Percentiles rank a stretch among this genome's conserved stretches.
phyloP scores from a whole-genome alignment of 2,113 vertebrate genomes.

The Jaculus jaculus region DNA sequence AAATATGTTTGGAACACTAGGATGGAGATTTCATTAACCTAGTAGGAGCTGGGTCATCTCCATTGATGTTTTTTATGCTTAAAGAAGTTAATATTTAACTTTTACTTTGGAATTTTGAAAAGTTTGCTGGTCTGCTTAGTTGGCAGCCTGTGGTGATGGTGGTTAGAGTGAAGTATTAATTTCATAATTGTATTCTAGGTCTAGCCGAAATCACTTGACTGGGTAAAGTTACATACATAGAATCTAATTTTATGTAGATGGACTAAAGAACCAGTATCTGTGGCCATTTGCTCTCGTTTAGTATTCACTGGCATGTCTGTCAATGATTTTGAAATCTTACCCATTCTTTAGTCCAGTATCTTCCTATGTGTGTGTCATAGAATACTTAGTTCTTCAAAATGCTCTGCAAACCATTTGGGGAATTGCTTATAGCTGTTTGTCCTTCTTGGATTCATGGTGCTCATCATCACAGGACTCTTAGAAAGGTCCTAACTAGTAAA shows the following conservation, averaged over 20 bases:
- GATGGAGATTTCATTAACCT: conserved; percentile 13
- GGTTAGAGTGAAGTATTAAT: background rate
- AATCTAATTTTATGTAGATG: conserved; percentile 31
- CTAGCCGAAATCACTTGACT: conserved; percentile 10
- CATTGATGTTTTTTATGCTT: conserved; percentile 39
- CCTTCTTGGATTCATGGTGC: conserved; percentile 23
- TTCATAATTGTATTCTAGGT: background rate
- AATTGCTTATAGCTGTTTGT: conserved; percentile 12
- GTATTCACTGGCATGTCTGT: conserved; percentile 17
- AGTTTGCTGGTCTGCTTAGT: conserved; percentile 40
- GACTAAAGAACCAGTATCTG: conserved; percentile 34
- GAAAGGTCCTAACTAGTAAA: conserved; percentile 25
- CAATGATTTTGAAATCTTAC: conserved; percentile 50
- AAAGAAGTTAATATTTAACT: conserved; percentile 45
- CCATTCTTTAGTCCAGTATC: conserved; percentile 27
- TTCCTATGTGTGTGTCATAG: conserved; percentile 7
- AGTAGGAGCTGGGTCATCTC: conserved; percentile 41
- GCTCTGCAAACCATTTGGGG: conserved; percentile 37
- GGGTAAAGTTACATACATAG: conserved; percentile 34
- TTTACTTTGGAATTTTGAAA: conserved; percentile 38
- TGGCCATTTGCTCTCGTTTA: conserved; percentile 56
- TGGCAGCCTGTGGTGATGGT: background rate
- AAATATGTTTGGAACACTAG: conserved; percentile 46
- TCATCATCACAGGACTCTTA: background rate
- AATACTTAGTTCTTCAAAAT: conserved; percentile 41